A percentile compares a stretch with the other conserved stretches of the same genome.
These are phyloP conservation scores for Sminthopsis crassicaudata DNA, from an alignment of 2,113 vertebrate species.

Conservation along the genomic window DNA sequence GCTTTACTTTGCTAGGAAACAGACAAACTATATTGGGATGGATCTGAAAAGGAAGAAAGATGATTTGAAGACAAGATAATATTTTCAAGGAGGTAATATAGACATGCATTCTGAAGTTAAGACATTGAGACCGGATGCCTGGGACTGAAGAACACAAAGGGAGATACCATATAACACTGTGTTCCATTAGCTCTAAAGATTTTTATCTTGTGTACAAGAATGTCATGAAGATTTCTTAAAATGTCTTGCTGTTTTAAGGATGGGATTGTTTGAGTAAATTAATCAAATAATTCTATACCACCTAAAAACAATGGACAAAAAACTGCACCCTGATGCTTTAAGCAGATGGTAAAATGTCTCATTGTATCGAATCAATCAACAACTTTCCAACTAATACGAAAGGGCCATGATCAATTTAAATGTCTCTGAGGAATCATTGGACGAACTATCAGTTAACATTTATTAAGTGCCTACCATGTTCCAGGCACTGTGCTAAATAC, in stretches of 20 bases:
- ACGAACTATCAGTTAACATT: not conserved
- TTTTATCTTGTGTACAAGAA: not conserved
- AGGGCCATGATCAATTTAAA: not conserved
- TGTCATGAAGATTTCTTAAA: not conserved
- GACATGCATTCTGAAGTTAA: not conserved
- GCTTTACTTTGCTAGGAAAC: not conserved
- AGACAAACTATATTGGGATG: not conserved
- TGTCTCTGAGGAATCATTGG: not conserved
- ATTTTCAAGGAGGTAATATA: not conserved
- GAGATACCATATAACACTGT: fast-evolving
- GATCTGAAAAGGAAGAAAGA: not conserved
- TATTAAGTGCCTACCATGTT: not conserved
- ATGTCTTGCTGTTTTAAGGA: not conserved
- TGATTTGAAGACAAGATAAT: not conserved
- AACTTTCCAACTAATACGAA: not conserved
- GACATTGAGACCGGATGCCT: not conserved
- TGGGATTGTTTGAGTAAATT: not conserved
- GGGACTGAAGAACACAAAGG: not conserved
- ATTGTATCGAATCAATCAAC: not conserved
- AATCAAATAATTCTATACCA: not conserved
- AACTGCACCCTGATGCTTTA: not conserved
- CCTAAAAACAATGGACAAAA: not conserved
- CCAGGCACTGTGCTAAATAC: not conserved
- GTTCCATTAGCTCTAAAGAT: not conserved
- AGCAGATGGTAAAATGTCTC: not conserved